Conservation (phyloP, 2,888 invertebrate species). For the Noctua comes region DNA sequence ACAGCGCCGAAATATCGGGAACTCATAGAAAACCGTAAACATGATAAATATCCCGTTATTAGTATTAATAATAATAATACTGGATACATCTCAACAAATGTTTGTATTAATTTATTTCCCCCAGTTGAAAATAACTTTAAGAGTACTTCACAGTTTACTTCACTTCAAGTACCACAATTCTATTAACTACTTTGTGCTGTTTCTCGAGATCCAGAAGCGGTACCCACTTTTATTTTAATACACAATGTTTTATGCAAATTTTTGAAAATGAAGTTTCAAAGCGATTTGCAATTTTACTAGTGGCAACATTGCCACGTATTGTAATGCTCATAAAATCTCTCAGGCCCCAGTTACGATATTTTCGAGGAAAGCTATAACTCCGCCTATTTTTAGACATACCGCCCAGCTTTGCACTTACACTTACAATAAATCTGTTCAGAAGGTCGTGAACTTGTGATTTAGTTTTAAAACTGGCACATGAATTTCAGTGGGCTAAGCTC, state of each 20-base stretch:
- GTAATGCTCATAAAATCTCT: slow-evolving; percentile 35
- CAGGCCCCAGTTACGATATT: slow-evolving; percentile 38
- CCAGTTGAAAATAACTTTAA: slow-evolving; percentile 3
- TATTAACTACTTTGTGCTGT: slow-evolving; percentile 15
- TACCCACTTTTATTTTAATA: background rate
- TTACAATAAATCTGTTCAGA: slow-evolving; percentile 51
- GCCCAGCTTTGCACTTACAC: slow-evolving; percentile 47
- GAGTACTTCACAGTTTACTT: slow-evolving; percentile 10
- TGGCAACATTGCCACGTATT: slow-evolving; percentile 6
- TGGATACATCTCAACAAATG: background rate
- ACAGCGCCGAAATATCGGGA: too few species aligned
- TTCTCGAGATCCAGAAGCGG: slow-evolving; percentile 3
- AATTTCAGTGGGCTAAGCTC: slow-evolving; percentile 9
- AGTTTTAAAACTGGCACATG: slow-evolving; percentile 20
- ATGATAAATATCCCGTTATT: too few species aligned
- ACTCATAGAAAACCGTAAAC: too few species aligned
- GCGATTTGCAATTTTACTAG: slow-evolving; percentile 7
- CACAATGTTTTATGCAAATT: background rate
- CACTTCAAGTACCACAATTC: slow-evolving; percentile 9
- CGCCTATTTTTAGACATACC: slow-evolving; percentile 37
- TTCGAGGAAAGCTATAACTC: slow-evolving; percentile 23
- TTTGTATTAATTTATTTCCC: background rate
- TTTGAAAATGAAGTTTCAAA: background rate
- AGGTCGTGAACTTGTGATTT: slow-evolving; percentile 32
- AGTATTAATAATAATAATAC: too few species aligned